These are phyloP conservation scores for Meganola albula DNA, from an alignment of 2,888 invertebrate genomes.

Conservation along the genomic window DNA sequence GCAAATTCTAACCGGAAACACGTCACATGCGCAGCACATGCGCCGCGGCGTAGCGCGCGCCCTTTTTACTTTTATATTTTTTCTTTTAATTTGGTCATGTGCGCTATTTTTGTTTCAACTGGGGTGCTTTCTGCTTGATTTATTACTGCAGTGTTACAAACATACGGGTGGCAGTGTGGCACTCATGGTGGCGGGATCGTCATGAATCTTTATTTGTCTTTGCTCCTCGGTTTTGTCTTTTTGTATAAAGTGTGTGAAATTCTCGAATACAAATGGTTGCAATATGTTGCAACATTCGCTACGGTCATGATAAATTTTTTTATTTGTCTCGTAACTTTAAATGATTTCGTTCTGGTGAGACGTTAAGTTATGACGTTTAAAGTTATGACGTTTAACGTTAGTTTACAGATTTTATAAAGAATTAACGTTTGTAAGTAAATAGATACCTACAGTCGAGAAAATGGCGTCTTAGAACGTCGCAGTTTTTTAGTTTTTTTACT, in stretches of 20 bases:
- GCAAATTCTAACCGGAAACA: slow-evolving; percentile 69
- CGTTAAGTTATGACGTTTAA: too few species aligned
- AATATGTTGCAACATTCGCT: neutral
- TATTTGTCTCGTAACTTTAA: too few species aligned
- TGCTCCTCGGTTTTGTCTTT: slow-evolving; percentile 7
- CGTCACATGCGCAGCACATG: slow-evolving; percentile 70
- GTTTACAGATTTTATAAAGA: too few species aligned
- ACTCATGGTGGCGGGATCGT: slow-evolving; percentile 6
- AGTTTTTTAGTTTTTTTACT: too few species aligned
- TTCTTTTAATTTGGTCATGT: slow-evolving; percentile 45
- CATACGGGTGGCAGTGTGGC: slow-evolving; percentile 10
- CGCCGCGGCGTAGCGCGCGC: slow-evolving; percentile 54
- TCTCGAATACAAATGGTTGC: neutral
- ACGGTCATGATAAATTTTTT: too few species aligned
- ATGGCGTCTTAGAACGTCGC: too few species aligned
- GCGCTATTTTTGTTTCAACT: slow-evolving; percentile 53
- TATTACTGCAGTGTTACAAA: slow-evolving; percentile 39
- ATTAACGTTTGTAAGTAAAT: too few species aligned
- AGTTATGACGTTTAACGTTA: too few species aligned
- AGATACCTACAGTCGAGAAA: too few species aligned
- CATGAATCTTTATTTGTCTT: slow-evolving; percentile 14
- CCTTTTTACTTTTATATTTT: slow-evolving; percentile 53
- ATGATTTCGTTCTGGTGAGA: too few species aligned
- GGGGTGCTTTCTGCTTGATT: slow-evolving; percentile 58
- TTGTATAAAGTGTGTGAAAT: neutral